Conservation (phyloP, 2,888 invertebrate genomes). For the Tetrapedia diversipes region DNA sequence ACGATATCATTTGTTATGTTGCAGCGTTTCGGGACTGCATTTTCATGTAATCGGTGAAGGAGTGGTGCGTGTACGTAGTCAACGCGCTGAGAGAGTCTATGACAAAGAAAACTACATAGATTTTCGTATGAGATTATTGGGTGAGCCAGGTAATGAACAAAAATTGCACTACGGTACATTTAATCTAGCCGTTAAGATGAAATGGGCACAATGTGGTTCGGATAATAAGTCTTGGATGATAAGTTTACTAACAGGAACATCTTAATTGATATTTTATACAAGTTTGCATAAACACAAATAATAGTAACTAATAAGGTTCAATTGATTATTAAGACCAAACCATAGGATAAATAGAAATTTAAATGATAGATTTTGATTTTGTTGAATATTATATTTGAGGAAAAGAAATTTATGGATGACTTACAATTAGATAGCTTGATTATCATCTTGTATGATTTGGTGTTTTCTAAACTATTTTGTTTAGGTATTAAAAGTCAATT, state of each 20-base stretch:
- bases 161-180: conserved; percentile 42
- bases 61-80: conserved; percentile 93
- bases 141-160: conserved; percentile 88
- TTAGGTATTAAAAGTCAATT: neutral
- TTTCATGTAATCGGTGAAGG: conserved; percentile 98
- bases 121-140: conserved; percentile 95
- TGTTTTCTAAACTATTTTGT: neutral
- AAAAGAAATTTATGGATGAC: neutral
- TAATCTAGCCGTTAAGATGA: conserved; percentile 18
- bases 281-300: neutral
- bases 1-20: conserved; percentile 37
- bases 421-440: neutral
- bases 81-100: conserved; percentile 92
- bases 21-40: conserved; percentile 89
- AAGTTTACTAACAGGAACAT: neutral
- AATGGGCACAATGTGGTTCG: conserved; percentile 16
- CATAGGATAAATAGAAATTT: neutral
- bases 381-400: neutral
- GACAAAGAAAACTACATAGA: conserved; percentile 98
- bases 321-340: neutral
- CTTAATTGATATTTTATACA: conserved; percentile 3
- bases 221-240: conserved; percentile 20
- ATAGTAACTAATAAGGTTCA: neutral
- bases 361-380: neutral
- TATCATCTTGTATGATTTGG: neutral